These are phyloP conservation scores for Sphaerodactylus townsendi DNA, from an alignment of 2,113 vertebrate species.

Conservation along the genomic window DNA sequence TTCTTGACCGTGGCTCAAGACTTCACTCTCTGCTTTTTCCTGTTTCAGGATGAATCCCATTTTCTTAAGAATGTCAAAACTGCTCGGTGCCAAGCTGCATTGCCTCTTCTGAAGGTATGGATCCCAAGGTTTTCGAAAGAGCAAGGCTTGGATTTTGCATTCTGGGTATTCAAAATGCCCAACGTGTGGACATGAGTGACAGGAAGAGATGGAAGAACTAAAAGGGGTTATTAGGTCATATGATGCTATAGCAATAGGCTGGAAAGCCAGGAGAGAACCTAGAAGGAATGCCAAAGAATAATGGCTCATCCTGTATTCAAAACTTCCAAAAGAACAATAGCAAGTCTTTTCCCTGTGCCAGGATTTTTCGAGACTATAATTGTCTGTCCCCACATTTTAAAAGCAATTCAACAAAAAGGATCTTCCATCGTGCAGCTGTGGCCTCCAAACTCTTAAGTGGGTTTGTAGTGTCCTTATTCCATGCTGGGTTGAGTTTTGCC, in stretches of 20 bases:
- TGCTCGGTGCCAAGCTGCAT: constrained; percentile 88
- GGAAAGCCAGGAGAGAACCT: not conserved
- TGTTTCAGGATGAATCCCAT: constrained; percentile 93
- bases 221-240: not conserved
- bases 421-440: not conserved
- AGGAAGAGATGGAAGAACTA: not conserved
- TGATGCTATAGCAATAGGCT: not conserved
- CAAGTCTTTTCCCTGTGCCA: not conserved
- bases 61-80: constrained; percentile 96
- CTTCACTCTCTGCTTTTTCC: constrained; percentile 29
- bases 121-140: not conserved
- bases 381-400: not conserved
- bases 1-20: not conserved
- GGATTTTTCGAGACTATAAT: not conserved
- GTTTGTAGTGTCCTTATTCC: not conserved
- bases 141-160: not conserved
- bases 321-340: not conserved
- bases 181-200: too few relatives aligned
- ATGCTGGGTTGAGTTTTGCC: not conserved
- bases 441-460: not conserved
- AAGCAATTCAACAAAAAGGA: not conserved
- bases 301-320: not conserved
- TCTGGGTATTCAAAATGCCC: not conserved
- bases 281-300: not conserved
- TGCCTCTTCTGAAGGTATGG: constrained; percentile 91